A percentile compares a stretch with the other conserved stretches of the same genome.
Conservation (phyloP, 2,888 invertebrate species). For the Leptopilina syphax region DNA sequence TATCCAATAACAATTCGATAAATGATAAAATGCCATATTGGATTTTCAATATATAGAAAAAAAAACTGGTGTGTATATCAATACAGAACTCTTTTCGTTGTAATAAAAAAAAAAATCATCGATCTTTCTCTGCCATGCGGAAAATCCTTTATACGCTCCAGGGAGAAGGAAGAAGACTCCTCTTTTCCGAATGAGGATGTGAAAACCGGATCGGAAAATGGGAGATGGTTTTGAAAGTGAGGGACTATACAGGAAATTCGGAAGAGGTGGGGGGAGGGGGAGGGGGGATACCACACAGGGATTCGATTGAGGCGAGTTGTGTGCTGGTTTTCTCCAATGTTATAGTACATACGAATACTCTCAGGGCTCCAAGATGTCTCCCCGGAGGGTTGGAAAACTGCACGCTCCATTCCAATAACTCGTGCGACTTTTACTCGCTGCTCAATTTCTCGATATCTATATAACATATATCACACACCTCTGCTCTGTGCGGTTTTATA, state of each 20-base stretch:
- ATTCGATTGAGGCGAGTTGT: neutral
- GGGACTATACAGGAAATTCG: neutral
- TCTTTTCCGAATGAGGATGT: constrained; percentile 7
- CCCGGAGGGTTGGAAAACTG: constrained; percentile 12
- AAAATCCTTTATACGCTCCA: constrained; percentile 15
- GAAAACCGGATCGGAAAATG: constrained; percentile 19
- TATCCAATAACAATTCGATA: neutral
- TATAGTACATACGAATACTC: neutral
- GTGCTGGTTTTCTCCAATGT: constrained; percentile 2
- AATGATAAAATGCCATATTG: constrained; percentile 3
- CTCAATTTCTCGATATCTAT: neutral
- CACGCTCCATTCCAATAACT: constrained; percentile 17
- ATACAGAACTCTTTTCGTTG: neutral
- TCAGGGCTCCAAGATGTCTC: constrained; percentile 8
- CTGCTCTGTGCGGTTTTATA: neutral
- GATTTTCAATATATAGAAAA: neutral
- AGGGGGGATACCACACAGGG: no score
- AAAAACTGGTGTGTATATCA: neutral
- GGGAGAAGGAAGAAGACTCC: constrained; percentile 11
- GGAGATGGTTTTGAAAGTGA: neutral
- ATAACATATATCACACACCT: neutral
- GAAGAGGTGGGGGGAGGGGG: no score
- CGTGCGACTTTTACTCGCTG: constrained; percentile 8
- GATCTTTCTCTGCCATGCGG: constrained; percentile 12
- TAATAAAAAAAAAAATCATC: constrained; percentile 37